phyloP scores from a whole-genome alignment of 2,113 vertebrate genomes.

The Redunca redunca region DNA sequence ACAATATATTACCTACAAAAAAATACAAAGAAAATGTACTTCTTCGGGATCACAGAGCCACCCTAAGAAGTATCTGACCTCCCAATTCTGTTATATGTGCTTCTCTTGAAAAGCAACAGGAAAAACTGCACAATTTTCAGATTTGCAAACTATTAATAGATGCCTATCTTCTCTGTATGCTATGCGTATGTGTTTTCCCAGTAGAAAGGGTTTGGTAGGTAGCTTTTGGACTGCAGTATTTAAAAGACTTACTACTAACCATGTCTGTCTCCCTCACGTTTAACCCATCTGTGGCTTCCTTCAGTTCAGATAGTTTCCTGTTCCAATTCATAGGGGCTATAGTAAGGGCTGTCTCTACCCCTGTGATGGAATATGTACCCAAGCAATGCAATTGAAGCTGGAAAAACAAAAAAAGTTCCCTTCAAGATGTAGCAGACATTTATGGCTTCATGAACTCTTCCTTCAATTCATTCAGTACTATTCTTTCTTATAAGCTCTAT shows the following conservation, averaged over 20 bases:
- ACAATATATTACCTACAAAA: neutral
- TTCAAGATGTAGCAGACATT: neutral
- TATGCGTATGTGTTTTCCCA: neutral
- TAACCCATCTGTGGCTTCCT: neutral
- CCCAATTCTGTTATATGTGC: neutral
- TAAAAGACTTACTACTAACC: neutral
- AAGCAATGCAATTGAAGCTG: neutral
- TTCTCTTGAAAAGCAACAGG: neutral
- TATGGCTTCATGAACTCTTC: neutral
- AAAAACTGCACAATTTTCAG: neutral
- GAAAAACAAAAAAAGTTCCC: neutral
- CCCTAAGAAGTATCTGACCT: neutral
- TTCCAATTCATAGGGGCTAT: neutral
- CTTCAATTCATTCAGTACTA: neutral
- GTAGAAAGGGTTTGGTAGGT: neutral
- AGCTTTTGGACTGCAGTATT: neutral
- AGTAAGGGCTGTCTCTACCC: neutral
- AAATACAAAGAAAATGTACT: neutral
- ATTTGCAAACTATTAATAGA: neutral
- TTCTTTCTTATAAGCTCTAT: neutral
- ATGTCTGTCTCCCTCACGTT: neutral
- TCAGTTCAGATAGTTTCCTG: neutral
- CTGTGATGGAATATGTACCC: neutral
- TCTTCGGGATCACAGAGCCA: neutral
- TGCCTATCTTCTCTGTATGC: neutral